phyloP scores from a whole-genome alignment of 2,888 invertebrate genomes.

The Pollenia angustigena region DNA sequence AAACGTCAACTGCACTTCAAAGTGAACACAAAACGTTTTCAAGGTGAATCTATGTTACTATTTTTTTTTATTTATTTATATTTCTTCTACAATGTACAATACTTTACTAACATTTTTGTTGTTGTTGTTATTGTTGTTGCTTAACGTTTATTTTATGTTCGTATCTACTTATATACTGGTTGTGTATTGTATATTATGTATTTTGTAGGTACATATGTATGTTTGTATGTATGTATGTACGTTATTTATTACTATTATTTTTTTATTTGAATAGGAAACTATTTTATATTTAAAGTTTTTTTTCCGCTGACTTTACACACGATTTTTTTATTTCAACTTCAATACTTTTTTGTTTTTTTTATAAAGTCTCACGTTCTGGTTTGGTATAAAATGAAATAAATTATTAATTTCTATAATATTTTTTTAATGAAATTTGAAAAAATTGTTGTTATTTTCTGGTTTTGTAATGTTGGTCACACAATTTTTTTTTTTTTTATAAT shows the following conservation, averaged over 20 bases:
- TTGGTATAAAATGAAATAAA: conserved; percentile 55
- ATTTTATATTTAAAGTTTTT: conserved; percentile 47
- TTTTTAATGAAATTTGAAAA: conserved; percentile 18
- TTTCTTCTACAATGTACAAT: conserved; percentile 19
- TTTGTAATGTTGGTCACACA: conserved; percentile 4
- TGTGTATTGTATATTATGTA: conserved; percentile 20
- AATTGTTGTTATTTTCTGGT: background rate
- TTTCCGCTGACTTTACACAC: conserved; percentile 50
- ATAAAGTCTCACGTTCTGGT: conserved; percentile 70
- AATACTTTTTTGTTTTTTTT: conserved; percentile 49
- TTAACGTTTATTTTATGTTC: conserved; percentile 30
- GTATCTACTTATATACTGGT: background rate
- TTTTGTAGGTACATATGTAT: conserved; percentile 20
- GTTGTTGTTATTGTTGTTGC: conserved; percentile 30
- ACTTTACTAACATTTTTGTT: conserved; percentile 33
- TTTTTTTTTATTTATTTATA: conserved; percentile 34
- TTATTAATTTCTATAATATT: conserved; percentile 39
- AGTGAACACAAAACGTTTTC: conserved; percentile 67
- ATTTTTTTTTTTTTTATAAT: conserved; percentile 15
- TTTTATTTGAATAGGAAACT: conserved; percentile 68
- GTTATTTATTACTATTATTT: conserved; percentile 30
- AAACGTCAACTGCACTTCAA: conserved; percentile 67
- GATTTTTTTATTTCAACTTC: conserved; percentile 38
- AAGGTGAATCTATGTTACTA: conserved; percentile 72
- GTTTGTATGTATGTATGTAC: conserved; percentile 36